Evolutionary conservation across 1,140 invertebrate species (phyloP).

Genomic region (Batillaria attramentaria): DNA sequence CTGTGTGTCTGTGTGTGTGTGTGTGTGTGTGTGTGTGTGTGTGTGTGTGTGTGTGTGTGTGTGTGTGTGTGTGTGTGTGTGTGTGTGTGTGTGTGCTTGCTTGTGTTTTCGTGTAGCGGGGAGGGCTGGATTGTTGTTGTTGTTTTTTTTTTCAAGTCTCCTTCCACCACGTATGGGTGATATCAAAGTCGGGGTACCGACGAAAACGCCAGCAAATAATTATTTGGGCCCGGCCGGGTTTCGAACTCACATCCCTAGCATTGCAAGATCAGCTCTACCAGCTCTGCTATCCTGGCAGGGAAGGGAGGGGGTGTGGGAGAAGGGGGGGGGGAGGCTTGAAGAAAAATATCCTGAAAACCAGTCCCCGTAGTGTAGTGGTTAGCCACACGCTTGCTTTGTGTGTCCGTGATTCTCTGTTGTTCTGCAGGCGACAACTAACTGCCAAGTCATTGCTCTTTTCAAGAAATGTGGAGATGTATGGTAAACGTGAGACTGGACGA

Average conservation of each 20-base stretch:
- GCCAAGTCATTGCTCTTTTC: too few relatives aligned
- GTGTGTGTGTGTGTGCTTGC: background rate
- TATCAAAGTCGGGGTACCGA: background rate
- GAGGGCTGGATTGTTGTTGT: background rate
- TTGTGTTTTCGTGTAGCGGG: background rate
- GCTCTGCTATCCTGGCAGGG: background rate
- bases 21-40: background rate
- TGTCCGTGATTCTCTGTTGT: too few relatives aligned
- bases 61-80: constrained; percentile 15
- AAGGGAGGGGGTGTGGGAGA: too few relatives aligned
- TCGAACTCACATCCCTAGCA: background rate
- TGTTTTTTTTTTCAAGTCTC: too few relatives aligned
- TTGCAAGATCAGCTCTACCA: background rate
- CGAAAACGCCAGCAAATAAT: background rate
- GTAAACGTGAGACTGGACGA: too few relatives aligned
- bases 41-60: constrained; percentile 10
- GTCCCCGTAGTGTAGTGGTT: too few relatives aligned
- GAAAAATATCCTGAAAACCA: too few relatives aligned
- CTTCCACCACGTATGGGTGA: background rate
- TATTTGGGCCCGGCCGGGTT: background rate
- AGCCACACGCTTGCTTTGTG: too few relatives aligned
- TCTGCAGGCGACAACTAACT: too few relatives aligned
- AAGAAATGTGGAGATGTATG: too few relatives aligned
- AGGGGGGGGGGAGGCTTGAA: too few relatives aligned
- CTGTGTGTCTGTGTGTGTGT: constrained; percentile 3